These are phyloP conservation scores for Eucera pruinosa DNA, from an alignment of 2,888 invertebrate genomes.

Conservation along the genomic window DNA sequence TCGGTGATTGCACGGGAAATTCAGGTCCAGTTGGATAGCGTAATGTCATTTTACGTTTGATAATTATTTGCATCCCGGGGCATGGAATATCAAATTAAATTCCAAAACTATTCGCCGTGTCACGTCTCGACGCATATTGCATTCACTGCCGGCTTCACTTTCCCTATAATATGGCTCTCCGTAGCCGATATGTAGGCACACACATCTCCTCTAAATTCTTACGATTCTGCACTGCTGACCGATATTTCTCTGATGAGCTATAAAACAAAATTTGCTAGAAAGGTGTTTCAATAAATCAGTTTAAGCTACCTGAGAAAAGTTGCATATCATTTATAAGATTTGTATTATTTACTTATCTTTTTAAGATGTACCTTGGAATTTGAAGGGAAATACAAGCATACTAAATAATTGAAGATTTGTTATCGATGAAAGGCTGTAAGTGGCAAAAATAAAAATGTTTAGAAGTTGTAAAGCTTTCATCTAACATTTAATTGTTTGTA, in stretches of 20 bases:
- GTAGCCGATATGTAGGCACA: neutral
- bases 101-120: constrained; percentile 42
- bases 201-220: constrained; percentile 19
- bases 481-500: too few relatives aligned
- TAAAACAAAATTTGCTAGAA: neutral
- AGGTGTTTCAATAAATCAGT: too few relatives aligned
- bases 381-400: too few relatives aligned
- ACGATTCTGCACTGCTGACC: constrained; percentile 17
- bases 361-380: too few relatives aligned
- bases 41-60: constrained; percentile 44
- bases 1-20: constrained; percentile 44
- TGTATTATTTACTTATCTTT: too few relatives aligned
- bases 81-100: constrained; percentile 54
- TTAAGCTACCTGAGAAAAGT: too few relatives aligned
- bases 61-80: constrained; percentile 56
- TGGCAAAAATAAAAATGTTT: too few relatives aligned
- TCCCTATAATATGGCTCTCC: constrained; percentile 18
- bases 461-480: too few relatives aligned
- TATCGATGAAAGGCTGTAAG: too few relatives aligned
- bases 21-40: constrained; percentile 31
- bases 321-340: too few relatives aligned
- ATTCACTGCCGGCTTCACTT: constrained; percentile 39
- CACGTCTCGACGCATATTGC: constrained; percentile 48
- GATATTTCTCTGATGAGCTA: constrained; percentile 9
- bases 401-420: too few relatives aligned